Conservation (phyloP, 2,797 vertebrate species). For the Epinephelus coioides region DNA sequence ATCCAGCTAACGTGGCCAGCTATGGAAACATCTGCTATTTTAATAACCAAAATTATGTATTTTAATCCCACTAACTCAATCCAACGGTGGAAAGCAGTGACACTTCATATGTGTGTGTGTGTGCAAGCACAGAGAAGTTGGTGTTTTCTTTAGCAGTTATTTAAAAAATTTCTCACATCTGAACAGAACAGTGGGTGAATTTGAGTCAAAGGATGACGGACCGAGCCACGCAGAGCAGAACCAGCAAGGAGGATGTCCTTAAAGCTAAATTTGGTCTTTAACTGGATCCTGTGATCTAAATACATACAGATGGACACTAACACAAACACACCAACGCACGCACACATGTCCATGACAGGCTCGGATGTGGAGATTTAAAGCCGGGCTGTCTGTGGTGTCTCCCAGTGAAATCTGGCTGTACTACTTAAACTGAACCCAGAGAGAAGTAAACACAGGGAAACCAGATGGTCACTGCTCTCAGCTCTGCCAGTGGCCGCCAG, state of each 20-base stretch:
- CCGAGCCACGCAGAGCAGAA: conserved; percentile 6
- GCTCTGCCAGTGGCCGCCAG: conserved; percentile 59
- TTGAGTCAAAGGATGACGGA: conserved; percentile 14
- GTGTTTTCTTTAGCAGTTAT: neutral
- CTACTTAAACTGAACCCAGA: conserved; percentile 66
- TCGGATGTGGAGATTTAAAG: conserved; percentile 61
- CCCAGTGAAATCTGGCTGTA: conserved; percentile 65
- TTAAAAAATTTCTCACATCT: neutral
- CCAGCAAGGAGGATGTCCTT: conserved; percentile 24
- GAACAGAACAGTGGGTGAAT: neutral
- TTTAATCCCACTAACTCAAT: conserved; percentile 77
- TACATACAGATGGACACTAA: conserved; percentile 36
- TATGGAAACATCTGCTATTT: conserved; percentile 76
- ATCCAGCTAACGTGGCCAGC: conserved; percentile 70
- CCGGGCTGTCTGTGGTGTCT: conserved; percentile 58
- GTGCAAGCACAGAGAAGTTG: conserved; percentile 4
- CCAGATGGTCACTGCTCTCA: conserved; percentile 72
- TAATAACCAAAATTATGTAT: conserved; percentile 78
- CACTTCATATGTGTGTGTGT: conserved; percentile 17
- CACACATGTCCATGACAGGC: conserved; percentile 30
- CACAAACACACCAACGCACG: conserved; percentile 12
- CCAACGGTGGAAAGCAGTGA: conserved; percentile 38
- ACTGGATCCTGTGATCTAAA: conserved; percentile 56
- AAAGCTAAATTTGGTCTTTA: conserved; percentile 51
- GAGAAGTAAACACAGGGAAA: conserved; percentile 73